These are phyloP conservation scores for Nyctibius bracteatus DNA, from an alignment of 2,113 vertebrate species.

Conservation along the genomic window DNA sequence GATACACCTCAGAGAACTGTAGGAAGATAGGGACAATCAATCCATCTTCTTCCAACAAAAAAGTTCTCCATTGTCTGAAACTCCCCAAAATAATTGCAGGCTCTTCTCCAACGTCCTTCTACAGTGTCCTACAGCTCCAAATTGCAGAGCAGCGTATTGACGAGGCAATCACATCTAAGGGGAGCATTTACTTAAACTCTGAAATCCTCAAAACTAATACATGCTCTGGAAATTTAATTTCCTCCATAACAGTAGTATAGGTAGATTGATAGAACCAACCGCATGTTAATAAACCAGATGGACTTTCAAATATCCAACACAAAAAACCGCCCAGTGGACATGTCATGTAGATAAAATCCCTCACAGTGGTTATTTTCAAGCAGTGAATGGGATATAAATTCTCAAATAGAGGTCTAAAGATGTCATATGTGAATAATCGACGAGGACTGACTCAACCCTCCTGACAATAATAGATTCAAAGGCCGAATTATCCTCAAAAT, in stretches of 20 bases:
- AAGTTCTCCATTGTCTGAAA: not conserved
- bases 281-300: not conserved
- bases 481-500: slow-evolving; percentile 38
- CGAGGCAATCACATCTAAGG: not conserved
- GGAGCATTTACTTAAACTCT: not conserved
- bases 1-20: not conserved
- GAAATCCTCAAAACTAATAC: not conserved
- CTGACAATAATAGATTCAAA: slow-evolving; percentile 24
- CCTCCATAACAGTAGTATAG: not conserved
- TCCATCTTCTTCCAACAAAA: not conserved
- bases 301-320: not conserved
- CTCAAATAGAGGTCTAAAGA: slow-evolving; percentile 16
- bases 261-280: not conserved
- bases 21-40: not conserved
- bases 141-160: not conserved
- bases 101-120: not conserved
- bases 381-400: slow-evolving; percentile 13
- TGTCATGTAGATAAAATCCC: not conserved
- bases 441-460: not conserved
- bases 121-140: not conserved
- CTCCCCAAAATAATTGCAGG: not conserved
- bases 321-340: not conserved
- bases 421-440: slow-evolving; percentile 50
- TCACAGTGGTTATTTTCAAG: not conserved
- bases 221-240: not conserved